Evolutionary conservation across 1,140 invertebrate species (phyloP).

Genomic region (Drosophila repletoides): DNA sequence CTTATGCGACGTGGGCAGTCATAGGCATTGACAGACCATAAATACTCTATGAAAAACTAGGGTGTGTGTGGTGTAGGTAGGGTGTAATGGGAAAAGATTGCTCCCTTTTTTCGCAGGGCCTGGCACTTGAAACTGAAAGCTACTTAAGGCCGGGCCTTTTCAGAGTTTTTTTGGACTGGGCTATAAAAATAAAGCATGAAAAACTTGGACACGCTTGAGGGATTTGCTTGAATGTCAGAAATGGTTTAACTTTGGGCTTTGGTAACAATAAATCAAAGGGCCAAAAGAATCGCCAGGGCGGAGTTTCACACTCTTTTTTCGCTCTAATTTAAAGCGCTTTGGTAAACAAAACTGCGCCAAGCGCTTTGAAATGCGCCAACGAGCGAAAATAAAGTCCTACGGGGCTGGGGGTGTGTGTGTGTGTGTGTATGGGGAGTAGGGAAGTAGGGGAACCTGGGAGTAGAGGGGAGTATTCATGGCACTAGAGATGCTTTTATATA

Average conservation of each 20-base stretch:
- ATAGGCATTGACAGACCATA: background rate
- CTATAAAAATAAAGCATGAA: conserved; percentile 49
- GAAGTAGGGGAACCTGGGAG: background rate
- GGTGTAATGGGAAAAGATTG: background rate
- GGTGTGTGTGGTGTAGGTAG: conserved; percentile 15
- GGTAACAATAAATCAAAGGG: conserved; percentile 57
- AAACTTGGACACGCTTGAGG: conserved; percentile 63
- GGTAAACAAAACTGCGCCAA: conserved; percentile 53
- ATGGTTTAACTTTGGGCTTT: conserved; percentile 36
- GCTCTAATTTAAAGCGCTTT: conserved; percentile 78
- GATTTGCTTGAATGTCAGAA: conserved; percentile 40
- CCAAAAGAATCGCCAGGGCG: conserved; percentile 10
- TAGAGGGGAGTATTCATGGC: conserved; percentile 20
- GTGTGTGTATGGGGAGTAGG: background rate
- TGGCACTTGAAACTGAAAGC: conserved; percentile 42
- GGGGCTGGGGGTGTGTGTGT: background rate
- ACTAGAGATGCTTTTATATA: conserved; percentile 64
- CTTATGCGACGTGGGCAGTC: conserved; percentile 6
- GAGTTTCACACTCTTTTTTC: conserved; percentile 71
- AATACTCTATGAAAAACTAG: conserved; percentile 5
- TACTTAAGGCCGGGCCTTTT: conserved; percentile 27
- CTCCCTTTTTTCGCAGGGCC: conserved; percentile 18
- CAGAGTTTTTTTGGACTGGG: background rate
- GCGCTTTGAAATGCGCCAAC: conserved; percentile 75
- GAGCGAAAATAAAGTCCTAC: conserved; percentile 48